Base-by-base conservation (phyloP, 1,140 invertebrate species). In the Pectinophora gossypiella region DNA sequence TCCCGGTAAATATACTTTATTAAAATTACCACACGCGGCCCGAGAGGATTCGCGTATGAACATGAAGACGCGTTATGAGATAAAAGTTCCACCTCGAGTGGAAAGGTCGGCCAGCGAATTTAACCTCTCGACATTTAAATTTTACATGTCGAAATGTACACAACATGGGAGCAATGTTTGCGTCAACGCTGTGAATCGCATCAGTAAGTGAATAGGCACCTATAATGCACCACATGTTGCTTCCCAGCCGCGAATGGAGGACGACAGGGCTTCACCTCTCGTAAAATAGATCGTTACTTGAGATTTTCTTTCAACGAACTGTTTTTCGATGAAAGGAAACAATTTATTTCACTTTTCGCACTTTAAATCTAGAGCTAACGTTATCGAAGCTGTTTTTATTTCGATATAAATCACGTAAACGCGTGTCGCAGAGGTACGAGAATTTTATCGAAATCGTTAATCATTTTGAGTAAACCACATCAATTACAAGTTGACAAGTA, bases 1-100 rank as follows among this genome's bases (percentile, higher is more conserved):
- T 72, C 64, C 59, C 67, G 59, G 61, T 67, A 75, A 77, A 77
- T 77, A 75, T 71, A 68, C 67, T 80, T 80, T 76, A 80, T 83
- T 80, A 83, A 78, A 83, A 80, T 79, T 75, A 72, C 68, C 72
- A 66, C 68, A 76, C 68, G 65, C 48, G 47, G 47, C 65, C 64
- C 63, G 22, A 32, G 68, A 58, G 64, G 49, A 59, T 65, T 66
- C 50, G 51, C 58, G 54, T 57, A 59, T 58, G 59, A 71, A 67
- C 63, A 61, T 35, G 57, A 68, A 74, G 61, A 77, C 55, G 51
- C 44, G 54, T 64, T 63, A 59, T 42, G 54, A 60, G 56, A 64
- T 64, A 61, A 66, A 70, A 65, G 48, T 66, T 67, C 59, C 36
- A 22, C 19, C 22, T 20, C 40, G 32, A 52, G 20, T 35, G 36